Evolutionary conservation across 2,888 invertebrate genomes (phyloP), one percentile per base, ranked within the genome.

Genomic region (Athalia cordata): DNA sequence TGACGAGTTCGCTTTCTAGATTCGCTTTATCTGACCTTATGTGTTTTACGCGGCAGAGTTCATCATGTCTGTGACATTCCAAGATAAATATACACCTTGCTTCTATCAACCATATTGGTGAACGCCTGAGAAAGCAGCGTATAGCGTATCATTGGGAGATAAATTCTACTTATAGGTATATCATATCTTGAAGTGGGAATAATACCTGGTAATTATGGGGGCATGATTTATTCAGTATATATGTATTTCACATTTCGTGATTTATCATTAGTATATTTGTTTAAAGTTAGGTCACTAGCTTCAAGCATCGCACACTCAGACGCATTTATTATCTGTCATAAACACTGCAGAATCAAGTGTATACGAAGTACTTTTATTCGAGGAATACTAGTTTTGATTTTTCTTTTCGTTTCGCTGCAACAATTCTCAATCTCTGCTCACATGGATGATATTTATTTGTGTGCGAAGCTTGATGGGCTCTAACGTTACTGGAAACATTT

Each of bases 141-240:
- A n/a, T 13, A 65, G 47, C 13, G 52, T 9, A 52, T 61, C 61
- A 5, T 15, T 47, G 49, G 5, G 67, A 67, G 49, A 15, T 50
- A 67, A 70, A 50, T 67, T 55, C 70, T 70, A 70, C n/a, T 57
- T 70, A 7, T 70, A 43, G 52, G 52, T 68, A n/a, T 65, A 15
- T 67, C n/a, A 15, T 57, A 70, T 43, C 43, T 70, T 70, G n/a
- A 57, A 70, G 57, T 70, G 70, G 52, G 70, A 55, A 70, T 65
- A 43, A 43, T n/a, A 57, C 45, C 7, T 70, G 70, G 70, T 11
- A 70, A 70, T 57, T 50, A 57, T n/a, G 13, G 70, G 68, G 45
- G 43, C 70, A 57, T 70, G 29, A 70, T 29, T 70, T 66, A 66
- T 66, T 45, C 55, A 70, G 29, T 68, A 43, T 13, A 29, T 70